phyloP scores from a whole-genome alignment of 2,113 vertebrate genomes.

The Erythrolamprus reginae region DNA sequence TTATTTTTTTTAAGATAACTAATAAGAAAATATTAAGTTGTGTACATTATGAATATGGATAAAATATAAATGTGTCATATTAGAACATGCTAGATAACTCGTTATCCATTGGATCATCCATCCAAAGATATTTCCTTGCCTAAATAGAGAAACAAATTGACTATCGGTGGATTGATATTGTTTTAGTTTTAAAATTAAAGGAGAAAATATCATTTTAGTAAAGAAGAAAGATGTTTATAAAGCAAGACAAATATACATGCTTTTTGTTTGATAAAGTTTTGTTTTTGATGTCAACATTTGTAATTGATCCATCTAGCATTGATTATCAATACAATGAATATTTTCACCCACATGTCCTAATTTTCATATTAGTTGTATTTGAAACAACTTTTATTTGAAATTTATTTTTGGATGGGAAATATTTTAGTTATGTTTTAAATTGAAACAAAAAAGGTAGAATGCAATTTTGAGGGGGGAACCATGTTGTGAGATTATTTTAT shows the following conservation, averaged over 20 bases:
- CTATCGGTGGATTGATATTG: not conserved
- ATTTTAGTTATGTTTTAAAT: slow-evolving; percentile 29
- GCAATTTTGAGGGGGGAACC: fast-evolving
- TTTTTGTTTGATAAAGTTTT: not conserved
- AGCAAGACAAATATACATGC: not conserved
- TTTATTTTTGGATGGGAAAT: not conserved
- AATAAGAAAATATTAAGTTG: not conserved
- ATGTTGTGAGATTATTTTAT: slow-evolving; percentile 20
- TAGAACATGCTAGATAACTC: not conserved
- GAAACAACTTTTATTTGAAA: slow-evolving; percentile 35
- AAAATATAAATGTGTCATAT: not conserved
- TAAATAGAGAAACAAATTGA: not conserved
- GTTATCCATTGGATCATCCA: not conserved
- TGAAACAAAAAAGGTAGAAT: slow-evolving; percentile 9
- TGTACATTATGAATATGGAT: not conserved
- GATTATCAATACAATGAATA: slow-evolving; percentile 9
- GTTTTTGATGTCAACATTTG: too few species aligned
- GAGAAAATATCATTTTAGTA: not conserved
- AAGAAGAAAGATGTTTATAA: not conserved
- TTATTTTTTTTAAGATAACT: not conserved
- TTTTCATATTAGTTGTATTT: slow-evolving; percentile 45
- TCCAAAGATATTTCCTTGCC: not conserved
- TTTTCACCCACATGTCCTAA: not conserved
- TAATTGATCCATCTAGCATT: not conserved
- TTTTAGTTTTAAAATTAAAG: not conserved